Conservation (phyloP, 2,888 invertebrate genomes). For the Copidosoma aretas region DNA sequence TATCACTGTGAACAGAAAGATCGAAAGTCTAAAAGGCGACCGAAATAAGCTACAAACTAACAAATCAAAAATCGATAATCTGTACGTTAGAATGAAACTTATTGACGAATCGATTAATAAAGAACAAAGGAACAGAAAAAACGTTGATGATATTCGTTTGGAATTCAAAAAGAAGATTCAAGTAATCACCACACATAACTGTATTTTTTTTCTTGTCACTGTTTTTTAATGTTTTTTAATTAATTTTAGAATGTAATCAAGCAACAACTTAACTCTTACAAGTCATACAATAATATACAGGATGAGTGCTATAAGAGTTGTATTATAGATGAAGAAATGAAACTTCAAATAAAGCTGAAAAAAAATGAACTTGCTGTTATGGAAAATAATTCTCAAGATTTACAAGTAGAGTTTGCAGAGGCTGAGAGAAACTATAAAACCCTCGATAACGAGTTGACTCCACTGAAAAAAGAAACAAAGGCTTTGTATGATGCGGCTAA, state of each 20-base stretch:
- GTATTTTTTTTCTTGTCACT: not conserved
- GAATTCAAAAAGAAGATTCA: slow-evolving; percentile 45
- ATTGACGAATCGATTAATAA: slow-evolving; percentile 50
- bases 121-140: slow-evolving; percentile 53
- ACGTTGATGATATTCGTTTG: slow-evolving; percentile 52
- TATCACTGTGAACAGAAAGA: slow-evolving; percentile 40
- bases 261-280: slow-evolving; percentile 53
- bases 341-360: slow-evolving; percentile 47
- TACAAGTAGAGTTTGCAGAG: slow-evolving; percentile 50
- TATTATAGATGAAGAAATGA: slow-evolving; percentile 48
- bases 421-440: slow-evolving; percentile 56
- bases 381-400: slow-evolving; percentile 56
- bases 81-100: slow-evolving; percentile 50
- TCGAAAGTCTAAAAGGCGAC: slow-evolving; percentile 46
- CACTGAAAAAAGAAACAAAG: slow-evolving; percentile 63
- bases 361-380: slow-evolving; percentile 46
- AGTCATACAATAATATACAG: slow-evolving; percentile 50
- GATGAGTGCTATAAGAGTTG: slow-evolving; percentile 51
- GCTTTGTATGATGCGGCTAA: slow-evolving; percentile 66
- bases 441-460: slow-evolving; percentile 54
- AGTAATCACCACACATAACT: slow-evolving; percentile 25
- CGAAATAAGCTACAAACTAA: slow-evolving; percentile 46
- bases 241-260: slow-evolving; percentile 46
- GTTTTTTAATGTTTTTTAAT: not conserved
- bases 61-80: slow-evolving; percentile 46